Evolutionary conservation across 1,140 invertebrate genomes (phyloP), one percentile per base, ranked within the genome.

Genomic region (Drosophila santomea): DNA sequence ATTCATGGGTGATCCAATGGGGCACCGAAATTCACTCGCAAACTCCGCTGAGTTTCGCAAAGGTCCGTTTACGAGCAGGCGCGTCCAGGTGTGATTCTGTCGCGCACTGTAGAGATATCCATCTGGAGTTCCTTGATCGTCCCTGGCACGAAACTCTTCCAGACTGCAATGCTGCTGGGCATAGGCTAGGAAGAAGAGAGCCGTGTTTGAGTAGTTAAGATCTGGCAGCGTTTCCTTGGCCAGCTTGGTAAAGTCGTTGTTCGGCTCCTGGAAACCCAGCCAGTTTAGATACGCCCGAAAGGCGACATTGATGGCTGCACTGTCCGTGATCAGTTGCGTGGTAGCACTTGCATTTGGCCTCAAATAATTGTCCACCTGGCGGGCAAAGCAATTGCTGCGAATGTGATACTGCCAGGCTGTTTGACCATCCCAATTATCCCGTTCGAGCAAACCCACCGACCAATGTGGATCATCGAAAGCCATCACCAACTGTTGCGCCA

Each of bases 391-490:
- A 66, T 97, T 94, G 0, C 97, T 96, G 62, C 97, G 94, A 39
- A 96, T 94, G 85, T 98, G 97, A 92, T 99, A 99, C 44, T 94
- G 95, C 0, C 95, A 94, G 45, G 97, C 97, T 0, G 98, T 99
- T 1, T 95, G 94, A 74, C 98, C 96, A 78, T 99, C 97, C 99
- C 99, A 99, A 97, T 98, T 99, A 10, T 80, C 68, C 8, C 39
- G 63, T 12, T 88, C 91, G 2, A 71, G 44, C 28, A 80, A 20
- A 78, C 98, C 95, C 57, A 99, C 92, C 91, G 99, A 99, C 5
- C 99, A 99, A 93, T 97, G 98, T 94, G 98, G 96, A 93, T 99
- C 98, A 93, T 99, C 98, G 93, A 99, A 99, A 3, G 97, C 97
- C 90, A 97, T 97, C 0, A 97, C 98, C 44, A 99, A 91, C 92